Conservation (phyloP, 2,797 vertebrate species). For the Epinephelus coioides region DNA sequence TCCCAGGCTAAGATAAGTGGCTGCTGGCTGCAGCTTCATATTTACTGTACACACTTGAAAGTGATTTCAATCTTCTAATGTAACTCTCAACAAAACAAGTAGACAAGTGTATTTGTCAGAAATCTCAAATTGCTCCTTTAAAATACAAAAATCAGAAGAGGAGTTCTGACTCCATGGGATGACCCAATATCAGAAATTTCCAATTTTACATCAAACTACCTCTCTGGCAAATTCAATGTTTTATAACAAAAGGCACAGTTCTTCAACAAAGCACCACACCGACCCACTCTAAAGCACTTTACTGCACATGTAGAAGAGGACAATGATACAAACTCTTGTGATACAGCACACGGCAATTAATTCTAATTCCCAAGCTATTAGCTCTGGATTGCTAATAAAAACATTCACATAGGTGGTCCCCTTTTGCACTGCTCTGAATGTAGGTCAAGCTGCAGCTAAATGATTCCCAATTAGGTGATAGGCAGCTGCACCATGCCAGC, state of each 20-base stretch:
- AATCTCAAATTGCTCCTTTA: background rate
- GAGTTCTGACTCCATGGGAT: background rate
- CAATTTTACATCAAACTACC: background rate
- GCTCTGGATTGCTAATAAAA: constrained; percentile 87
- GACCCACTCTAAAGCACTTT: constrained; percentile 37
- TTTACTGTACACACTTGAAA: too few species aligned
- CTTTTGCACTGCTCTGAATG: constrained; percentile 85
- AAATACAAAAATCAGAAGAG: background rate
- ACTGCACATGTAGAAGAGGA: constrained; percentile 43
- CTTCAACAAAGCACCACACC: constrained; percentile 13
- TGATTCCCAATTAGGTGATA: constrained; percentile 75
- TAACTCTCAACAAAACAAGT: background rate
- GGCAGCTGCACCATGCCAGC: constrained; percentile 76
- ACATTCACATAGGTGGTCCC: constrained; percentile 86
- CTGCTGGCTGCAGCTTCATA: too few species aligned
- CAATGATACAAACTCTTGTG: constrained; percentile 49
- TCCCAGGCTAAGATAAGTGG: too few species aligned
- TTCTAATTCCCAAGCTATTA: constrained; percentile 89
- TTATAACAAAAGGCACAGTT: constrained; percentile 23
- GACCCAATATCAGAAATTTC: background rate
- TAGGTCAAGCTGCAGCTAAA: constrained; percentile 80
- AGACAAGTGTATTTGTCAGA: background rate
- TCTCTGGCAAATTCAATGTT: constrained; percentile 11
- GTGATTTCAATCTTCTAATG: background rate
- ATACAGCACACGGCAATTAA: constrained; percentile 86